These are phyloP conservation scores for Ochropleura leucogaster DNA, from an alignment of 2,888 invertebrate species.

Conservation along the genomic window DNA sequence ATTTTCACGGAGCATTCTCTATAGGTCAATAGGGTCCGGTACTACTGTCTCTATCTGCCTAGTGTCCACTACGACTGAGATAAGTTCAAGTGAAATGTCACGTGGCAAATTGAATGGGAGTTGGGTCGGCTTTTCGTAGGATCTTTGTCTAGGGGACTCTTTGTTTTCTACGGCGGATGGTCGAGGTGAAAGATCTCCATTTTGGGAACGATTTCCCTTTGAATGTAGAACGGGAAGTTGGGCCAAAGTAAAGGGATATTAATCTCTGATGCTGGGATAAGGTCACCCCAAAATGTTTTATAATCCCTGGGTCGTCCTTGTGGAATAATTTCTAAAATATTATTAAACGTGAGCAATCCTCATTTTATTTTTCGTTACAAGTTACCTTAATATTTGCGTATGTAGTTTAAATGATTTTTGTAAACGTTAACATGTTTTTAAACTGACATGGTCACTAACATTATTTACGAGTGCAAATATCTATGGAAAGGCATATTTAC, in stretches of 20 bases:
- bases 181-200: conserved; percentile 47
- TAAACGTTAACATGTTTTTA: too few relatives aligned
- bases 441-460: too few relatives aligned
- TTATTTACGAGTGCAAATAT: too few relatives aligned
- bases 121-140: conserved; percentile 64
- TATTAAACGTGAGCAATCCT: background rate
- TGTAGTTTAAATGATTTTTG: too few relatives aligned
- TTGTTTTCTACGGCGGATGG: conserved; percentile 52
- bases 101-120: conserved; percentile 70
- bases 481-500: too few relatives aligned
- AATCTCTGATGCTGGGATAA: conserved; percentile 24
- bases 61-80: conserved; percentile 48
- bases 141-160: conserved; percentile 59
- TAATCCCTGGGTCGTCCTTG: background rate
- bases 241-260: conserved; percentile 23
- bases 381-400: background rate
- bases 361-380: background rate
- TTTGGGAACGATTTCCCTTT: conserved; percentile 44
- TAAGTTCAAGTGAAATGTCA: conserved; percentile 64
- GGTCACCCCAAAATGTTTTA: conserved; percentile 7
- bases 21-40: background rate
- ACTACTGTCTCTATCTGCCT: conserved; percentile 26
- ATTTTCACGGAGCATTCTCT: background rate
- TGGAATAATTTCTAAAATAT: conserved; percentile 3
- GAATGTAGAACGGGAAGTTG: conserved; percentile 17